Percentiles rank a stretch among this genome's conserved stretches.
These are phyloP conservation scores for Erethizon dorsatum DNA, from an alignment of 2,797 vertebrate species.

Conservation along the genomic window DNA sequence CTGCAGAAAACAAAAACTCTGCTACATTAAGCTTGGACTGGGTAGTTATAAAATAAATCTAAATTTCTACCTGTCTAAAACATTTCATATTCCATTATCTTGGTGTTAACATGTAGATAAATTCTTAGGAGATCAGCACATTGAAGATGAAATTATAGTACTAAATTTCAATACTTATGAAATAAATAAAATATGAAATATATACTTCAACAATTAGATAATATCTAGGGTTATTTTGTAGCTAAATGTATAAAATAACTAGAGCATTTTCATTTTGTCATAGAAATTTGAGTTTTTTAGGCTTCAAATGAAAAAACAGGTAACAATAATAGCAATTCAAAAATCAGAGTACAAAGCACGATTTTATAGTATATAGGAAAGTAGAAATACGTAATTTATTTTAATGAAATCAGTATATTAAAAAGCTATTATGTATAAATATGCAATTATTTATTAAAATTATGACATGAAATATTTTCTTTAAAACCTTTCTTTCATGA, in stretches of 20 bases:
- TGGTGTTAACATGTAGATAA: constrained; percentile 6
- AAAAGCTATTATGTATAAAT: constrained; percentile 33
- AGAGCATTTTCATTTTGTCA: constrained; percentile 38
- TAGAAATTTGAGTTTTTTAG: constrained; percentile 57
- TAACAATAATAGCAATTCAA: constrained; percentile 35
- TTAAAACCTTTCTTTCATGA: constrained; percentile 29
- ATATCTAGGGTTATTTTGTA: constrained; percentile 42
- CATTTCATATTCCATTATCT: constrained; percentile 7
- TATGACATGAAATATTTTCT: neutral
- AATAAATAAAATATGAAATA: constrained; percentile 44
- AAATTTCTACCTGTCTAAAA: constrained; percentile 60
- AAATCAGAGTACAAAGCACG: neutral
- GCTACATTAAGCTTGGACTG: constrained; percentile 7
- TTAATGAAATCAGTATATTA: constrained; percentile 9
- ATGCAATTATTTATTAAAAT: constrained; percentile 38
- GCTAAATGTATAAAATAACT: constrained; percentile 25
- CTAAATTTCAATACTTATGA: constrained; percentile 29
- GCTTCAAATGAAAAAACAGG: constrained; percentile 60
- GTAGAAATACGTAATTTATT: constrained; percentile 26
- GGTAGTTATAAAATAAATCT: constrained; percentile 63
- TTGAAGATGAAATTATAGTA: constrained; percentile 34
- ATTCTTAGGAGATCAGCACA: constrained; percentile 49
- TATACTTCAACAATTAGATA: constrained; percentile 9
- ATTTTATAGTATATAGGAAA: constrained; percentile 6
- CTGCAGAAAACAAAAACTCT: constrained; percentile 65